Percentiles rank a stretch among this genome's conserved stretches.
Conservation (phyloP, 2,888 invertebrate genomes). For the Oligia latruncula region DNA sequence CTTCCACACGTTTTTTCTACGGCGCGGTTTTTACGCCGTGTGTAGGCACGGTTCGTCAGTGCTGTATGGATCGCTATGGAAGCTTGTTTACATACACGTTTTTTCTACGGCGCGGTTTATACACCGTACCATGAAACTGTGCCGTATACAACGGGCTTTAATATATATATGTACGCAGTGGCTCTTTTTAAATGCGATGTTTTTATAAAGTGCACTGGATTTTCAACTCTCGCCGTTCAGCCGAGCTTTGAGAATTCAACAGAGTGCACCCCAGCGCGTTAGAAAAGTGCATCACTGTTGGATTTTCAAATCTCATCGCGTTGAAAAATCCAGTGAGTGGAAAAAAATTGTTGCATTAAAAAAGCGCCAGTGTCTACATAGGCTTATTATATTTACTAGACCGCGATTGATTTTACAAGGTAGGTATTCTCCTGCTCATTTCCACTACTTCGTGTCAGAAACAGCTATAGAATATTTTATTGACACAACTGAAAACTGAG, state of each 20-base stretch:
- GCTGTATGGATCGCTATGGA: not conserved
- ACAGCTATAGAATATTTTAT: slow-evolving; percentile 4
- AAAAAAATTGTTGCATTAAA: not conserved
- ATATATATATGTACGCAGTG: too few relatives aligned
- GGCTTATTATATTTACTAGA: slow-evolving; percentile 5
- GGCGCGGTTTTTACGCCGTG: too few relatives aligned
- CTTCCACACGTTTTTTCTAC: too few relatives aligned
- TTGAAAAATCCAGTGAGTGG: not conserved
- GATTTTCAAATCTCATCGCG: not conserved
- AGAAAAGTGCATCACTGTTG: not conserved
- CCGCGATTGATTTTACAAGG: not conserved
- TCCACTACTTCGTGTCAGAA: not conserved
- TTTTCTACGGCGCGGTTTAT: not conserved
- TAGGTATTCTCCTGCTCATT: not conserved
- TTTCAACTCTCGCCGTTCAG: not conserved
- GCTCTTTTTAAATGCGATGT: not conserved
- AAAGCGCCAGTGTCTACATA: not conserved
- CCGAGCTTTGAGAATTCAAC: not conserved
- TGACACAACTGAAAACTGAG: slow-evolving; percentile 19
- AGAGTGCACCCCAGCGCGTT: not conserved
- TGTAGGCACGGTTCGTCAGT: not conserved
- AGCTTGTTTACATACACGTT: not conserved
- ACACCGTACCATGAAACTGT: too few relatives aligned
- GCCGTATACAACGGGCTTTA: too few relatives aligned
- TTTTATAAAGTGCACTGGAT: not conserved